Evolutionary conservation across 2,797 vertebrate genomes (phyloP).

Genomic region (Mormyrus hasselquistii): DNA sequence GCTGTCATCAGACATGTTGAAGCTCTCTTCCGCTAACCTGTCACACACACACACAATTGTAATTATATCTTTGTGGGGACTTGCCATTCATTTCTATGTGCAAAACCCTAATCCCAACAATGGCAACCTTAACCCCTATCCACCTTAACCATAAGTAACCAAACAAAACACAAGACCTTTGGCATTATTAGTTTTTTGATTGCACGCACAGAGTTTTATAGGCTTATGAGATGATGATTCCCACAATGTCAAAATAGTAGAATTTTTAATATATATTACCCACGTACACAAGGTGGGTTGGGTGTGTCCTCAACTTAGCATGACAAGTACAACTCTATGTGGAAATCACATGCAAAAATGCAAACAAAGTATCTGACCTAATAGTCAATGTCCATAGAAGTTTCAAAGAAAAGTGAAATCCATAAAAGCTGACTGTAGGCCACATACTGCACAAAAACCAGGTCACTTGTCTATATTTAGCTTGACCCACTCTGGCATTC

Average conservation of each 20-base stretch:
- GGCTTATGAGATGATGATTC: not conserved
- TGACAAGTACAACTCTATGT: not conserved
- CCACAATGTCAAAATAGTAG: not conserved
- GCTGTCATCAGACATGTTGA: conserved; percentile 97
- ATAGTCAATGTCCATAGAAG: not conserved
- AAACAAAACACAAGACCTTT: not conserved
- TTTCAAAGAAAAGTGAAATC: conserved; percentile 4
- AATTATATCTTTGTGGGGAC: not conserved
- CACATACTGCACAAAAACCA: not conserved
- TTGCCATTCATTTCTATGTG: not conserved
- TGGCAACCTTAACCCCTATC: not conserved
- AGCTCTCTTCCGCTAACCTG: conserved; percentile 97
- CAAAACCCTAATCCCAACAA: not conserved
- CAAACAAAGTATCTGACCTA: not conserved
- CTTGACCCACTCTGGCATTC: not conserved
- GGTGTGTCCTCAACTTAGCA: not conserved
- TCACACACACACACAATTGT: not conserved
- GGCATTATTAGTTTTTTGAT: not conserved
- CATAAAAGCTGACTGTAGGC: not conserved
- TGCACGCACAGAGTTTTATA: not conserved
- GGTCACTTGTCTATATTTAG: not conserved
- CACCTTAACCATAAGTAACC: not conserved
- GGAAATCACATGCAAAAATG: not conserved
- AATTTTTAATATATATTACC: not conserved
- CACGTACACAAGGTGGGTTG: not conserved